Evolutionary conservation across 2,113 vertebrate species (phyloP), one percentile per base, ranked within the genome.

Genomic region (mouse (Mus musculus)): DNA sequence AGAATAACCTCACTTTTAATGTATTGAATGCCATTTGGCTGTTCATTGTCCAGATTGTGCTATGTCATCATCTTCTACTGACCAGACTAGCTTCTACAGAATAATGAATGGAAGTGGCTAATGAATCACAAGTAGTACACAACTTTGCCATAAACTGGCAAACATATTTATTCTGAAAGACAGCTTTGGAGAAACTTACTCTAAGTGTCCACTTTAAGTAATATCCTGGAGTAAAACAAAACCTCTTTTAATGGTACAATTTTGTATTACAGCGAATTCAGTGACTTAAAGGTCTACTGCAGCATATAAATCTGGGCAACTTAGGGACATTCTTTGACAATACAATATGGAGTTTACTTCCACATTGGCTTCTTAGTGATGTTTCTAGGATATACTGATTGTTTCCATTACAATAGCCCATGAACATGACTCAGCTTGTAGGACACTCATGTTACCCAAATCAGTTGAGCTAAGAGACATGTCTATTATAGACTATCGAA

Each of bases 401-500:
- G 30, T 93, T 39, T 19, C 33, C 11, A 89, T 85, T 96, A 91
- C n/a, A 65, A 88, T 46, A 39, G 36, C 8, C 7, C 2, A 56
- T 46, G 13, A 49, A 95, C 81, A 65, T 56, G 36, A 52, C 65
- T 88, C 90, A 91, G 26, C n/a, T 65, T 86, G 42, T 14, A 95
- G 46, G 13, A 67, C 16, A 63, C 13, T 71, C n/a, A 8, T 82
- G 52, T 80, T 81, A 80, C n/a, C 61, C 80, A 33, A 86, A 56
- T 81, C 42, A 86, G 2, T 1, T 69, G 13, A 69, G n/a, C 56
- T 76, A 69, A 76, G 82, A 49, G 10, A 65, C 28, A 94, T 89
- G 49, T 89, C n/a, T 54, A 22, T 46, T 71, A 4, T 30, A 72
- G n/a, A 30, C 72, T 76, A 7, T 5, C 22, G 28, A 81, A 63